A percentile compares a stretch with the other conserved stretches of the same genome.
These are phyloP conservation scores for Argyresthia albistria DNA, from an alignment of 2,888 invertebrate species.

Conservation along the genomic window DNA sequence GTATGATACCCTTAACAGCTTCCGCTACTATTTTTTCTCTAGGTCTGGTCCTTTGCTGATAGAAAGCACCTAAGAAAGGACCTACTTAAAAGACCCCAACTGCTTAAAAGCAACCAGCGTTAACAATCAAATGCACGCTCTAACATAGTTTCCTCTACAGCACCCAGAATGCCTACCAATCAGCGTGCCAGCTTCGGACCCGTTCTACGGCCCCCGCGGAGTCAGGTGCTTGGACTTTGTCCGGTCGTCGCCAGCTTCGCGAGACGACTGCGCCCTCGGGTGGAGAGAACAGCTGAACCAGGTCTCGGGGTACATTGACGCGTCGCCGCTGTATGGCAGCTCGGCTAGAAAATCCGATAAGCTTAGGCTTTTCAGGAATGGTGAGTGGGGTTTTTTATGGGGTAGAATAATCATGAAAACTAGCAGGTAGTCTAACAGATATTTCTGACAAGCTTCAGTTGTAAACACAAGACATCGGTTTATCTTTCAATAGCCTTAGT, in stretches of 20 bases:
- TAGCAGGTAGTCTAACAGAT: too few species aligned
- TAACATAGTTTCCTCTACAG: slow-evolving; percentile 31
- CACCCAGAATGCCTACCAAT: slow-evolving; percentile 92
- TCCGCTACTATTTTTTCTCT: too few species aligned
- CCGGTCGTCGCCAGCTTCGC: slow-evolving; percentile 85
- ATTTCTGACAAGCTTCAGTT: too few species aligned
- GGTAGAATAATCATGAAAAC: background rate
- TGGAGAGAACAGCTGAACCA: slow-evolving; percentile 90
- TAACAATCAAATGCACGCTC: background rate
- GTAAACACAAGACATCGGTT: too few species aligned
- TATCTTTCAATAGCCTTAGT: too few species aligned
- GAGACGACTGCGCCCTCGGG: slow-evolving; percentile 84
- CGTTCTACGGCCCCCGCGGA: slow-evolving; percentile 79
- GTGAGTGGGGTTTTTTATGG: slow-evolving; percentile 52
- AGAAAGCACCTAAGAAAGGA: too few species aligned
- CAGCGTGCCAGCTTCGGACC: slow-evolving; percentile 79
- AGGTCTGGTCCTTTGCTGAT: too few species aligned
- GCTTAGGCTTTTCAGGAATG: slow-evolving; percentile 82
- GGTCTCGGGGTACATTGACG: slow-evolving; percentile 86
- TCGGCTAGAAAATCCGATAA: slow-evolving; percentile 80
- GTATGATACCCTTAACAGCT: too few species aligned
- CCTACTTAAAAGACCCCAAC: background rate
- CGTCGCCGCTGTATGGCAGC: slow-evolving; percentile 86
- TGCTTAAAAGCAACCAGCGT: too few species aligned
- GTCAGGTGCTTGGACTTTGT: slow-evolving; percentile 87